A percentile compares a stretch with the other conserved stretches of the same genome.
Evolutionary conservation across 1,140 invertebrate genomes (phyloP).

Genomic region (Ceratosolen solmsi): DNA sequence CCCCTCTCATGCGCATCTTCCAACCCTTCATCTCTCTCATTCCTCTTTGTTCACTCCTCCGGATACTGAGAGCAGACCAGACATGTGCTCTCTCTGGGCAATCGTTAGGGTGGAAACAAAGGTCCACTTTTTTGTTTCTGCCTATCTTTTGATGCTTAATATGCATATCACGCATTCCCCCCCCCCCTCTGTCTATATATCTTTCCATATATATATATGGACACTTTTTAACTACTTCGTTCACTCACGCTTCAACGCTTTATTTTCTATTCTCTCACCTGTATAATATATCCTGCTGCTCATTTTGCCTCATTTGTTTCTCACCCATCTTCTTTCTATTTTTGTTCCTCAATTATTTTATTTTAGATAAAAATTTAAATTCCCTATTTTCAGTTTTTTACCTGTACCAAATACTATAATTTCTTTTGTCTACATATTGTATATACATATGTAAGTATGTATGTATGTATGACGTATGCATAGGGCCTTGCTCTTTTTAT

Average conservation of each 20-base stretch:
- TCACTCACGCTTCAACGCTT: background rate
- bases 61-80: background rate
- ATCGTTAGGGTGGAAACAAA: too few relatives aligned
- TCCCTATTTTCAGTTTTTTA: background rate
- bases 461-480: too few relatives aligned
- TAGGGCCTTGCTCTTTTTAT: too few relatives aligned
- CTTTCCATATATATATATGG: too few relatives aligned
- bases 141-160: conserved; percentile 8
- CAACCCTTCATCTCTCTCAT: too few relatives aligned
- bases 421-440: too few relatives aligned
- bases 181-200: conserved; percentile 33
- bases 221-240: too few relatives aligned
- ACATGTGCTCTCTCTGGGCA: background rate
- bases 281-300: too few relatives aligned
- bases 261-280: conserved; percentile 10
- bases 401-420: background rate
- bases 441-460: too few relatives aligned
- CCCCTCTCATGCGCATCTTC: conserved; percentile 18
- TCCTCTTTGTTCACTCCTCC: too few relatives aligned
- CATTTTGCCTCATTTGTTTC: too few relatives aligned
- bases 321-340: background rate
- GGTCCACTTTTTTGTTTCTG: background rate
- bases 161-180: conserved; percentile 33
- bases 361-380: background rate
- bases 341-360: background rate